Conservation (phyloP, 2,797 vertebrate species). For the Rhynchotus rufescens region DNA sequence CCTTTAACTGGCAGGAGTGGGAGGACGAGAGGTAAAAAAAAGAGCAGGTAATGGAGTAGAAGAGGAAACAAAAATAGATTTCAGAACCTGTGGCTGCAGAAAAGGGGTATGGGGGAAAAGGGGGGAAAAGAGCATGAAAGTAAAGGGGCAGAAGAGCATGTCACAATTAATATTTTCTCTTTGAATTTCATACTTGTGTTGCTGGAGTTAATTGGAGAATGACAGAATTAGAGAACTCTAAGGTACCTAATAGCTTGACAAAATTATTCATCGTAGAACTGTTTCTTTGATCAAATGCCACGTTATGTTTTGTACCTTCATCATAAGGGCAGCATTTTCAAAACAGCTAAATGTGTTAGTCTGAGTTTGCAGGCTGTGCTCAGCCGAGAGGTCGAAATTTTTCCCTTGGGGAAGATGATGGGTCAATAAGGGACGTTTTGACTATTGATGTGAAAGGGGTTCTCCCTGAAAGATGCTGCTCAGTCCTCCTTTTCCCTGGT, state of each 20-base stretch:
- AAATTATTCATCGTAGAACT: neutral
- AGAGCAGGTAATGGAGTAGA: slow-evolving; percentile 32
- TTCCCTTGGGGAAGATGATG: neutral
- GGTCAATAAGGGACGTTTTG: neutral
- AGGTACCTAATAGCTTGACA: neutral
- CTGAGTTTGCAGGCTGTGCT: neutral
- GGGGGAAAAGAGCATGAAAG: slow-evolving; percentile 27
- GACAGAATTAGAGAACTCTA: neutral
- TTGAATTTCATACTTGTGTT: slow-evolving; percentile 13
- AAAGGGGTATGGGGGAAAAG: neutral
- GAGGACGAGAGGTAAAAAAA: neutral
- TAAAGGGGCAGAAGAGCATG: slow-evolving; percentile 21
- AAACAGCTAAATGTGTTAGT: neutral
- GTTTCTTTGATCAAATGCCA: neutral
- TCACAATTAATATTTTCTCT: slow-evolving; percentile 42
- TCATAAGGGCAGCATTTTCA: neutral
- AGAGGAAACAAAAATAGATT: slow-evolving; percentile 14
- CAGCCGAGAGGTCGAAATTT: neutral
- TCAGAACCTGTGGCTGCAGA: neutral
- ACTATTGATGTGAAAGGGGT: neutral
- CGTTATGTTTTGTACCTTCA: neutral
- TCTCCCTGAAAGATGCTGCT: neutral
- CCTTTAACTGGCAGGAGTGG: neutral
- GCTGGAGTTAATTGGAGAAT: neutral
- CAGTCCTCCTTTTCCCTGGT: neutral